These are phyloP conservation scores for Ginglymostoma cirratum DNA, from an alignment of 2,113 vertebrate species.

Conservation along the genomic window DNA sequence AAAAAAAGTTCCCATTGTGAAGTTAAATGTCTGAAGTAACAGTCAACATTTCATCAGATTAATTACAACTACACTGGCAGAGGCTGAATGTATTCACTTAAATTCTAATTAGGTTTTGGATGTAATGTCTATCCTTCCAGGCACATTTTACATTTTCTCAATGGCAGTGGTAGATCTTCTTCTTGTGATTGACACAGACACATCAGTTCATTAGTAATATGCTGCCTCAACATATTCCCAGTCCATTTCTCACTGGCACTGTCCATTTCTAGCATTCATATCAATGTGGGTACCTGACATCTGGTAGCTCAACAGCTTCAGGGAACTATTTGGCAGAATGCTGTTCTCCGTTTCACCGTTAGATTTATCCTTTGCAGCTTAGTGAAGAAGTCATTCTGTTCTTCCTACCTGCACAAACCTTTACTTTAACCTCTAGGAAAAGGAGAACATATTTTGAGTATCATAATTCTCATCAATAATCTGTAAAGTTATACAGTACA, in stretches of 20 bases:
- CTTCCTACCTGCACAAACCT: neutral
- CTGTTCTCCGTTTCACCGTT: neutral
- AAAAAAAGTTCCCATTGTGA: neutral
- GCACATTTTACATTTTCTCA: neutral
- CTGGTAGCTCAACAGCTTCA: neutral
- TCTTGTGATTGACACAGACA: conserved; percentile 18
- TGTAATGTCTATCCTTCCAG: conserved; percentile 15
- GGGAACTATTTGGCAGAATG: neutral
- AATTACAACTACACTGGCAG: neutral
- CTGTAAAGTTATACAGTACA: neutral
- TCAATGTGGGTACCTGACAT: neutral
- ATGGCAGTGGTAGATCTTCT: neutral
- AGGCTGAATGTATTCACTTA: conserved; percentile 3
- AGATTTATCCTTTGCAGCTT: neutral
- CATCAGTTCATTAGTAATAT: conserved; percentile 24
- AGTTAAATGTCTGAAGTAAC: conserved; percentile 1
- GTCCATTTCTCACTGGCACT: neutral
- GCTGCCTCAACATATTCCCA: neutral
- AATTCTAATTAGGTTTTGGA: conserved; percentile 16
- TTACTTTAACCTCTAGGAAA: neutral
- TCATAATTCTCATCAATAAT: neutral
- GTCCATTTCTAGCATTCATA: conserved; percentile 17
- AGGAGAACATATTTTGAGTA: neutral
- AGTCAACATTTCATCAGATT: conserved; percentile 32
- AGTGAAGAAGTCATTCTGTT: neutral